Evolutionary conservation across 2,113 vertebrate species (phyloP), one percentile per base, ranked within the genome.

Genomic region (Bubo blakistoni): DNA sequence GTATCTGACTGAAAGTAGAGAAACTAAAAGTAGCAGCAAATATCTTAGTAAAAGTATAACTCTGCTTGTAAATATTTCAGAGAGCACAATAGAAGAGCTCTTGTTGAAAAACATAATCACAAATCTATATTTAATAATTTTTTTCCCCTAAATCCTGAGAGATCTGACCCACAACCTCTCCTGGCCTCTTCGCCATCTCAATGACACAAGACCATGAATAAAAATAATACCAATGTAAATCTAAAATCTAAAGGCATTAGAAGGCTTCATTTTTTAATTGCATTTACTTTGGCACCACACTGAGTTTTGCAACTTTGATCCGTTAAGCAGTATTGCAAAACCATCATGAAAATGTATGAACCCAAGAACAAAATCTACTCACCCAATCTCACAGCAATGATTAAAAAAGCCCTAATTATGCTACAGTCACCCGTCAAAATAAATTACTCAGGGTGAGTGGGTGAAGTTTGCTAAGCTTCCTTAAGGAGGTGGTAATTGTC

Each of bases 381-480:
- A 82, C 71, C 67, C 61, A 96, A 79, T 58, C 74, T 90, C 73
- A 78, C 26, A 88, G 74, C 21, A 80, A 27, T 70, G 73, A 96
- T 94, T 96, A 16, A 74, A 95, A 92, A 94, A 81, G 13, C n/a
- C 42, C 54, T 94, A 94, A 97, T 96, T 97, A 90, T 83, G 63
- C n/a, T 91, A 83, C 80, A 97, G 91, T 95, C 91, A 94, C 86
- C 77, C n/a, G 19, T 96, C 95, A 97, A 97, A 97, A 97, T 94
- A 97, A 96, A 95, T 97, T 97, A 94, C 71, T 87, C 27, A 47
- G 61, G 46, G 58, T 80, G 87, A 95, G 92, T 95, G 94, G 95
- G 92, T 95, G 87, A 97, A 92, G 78, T 96, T 95, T 91, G 81
- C 42, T 70, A 94, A 84, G 58, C 54, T 95, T 91, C 79, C 71